Evolutionary conservation across 2,888 invertebrate genomes (phyloP), one percentile per base, ranked within the genome.

Genomic region (Phymatocera aterrima): DNA sequence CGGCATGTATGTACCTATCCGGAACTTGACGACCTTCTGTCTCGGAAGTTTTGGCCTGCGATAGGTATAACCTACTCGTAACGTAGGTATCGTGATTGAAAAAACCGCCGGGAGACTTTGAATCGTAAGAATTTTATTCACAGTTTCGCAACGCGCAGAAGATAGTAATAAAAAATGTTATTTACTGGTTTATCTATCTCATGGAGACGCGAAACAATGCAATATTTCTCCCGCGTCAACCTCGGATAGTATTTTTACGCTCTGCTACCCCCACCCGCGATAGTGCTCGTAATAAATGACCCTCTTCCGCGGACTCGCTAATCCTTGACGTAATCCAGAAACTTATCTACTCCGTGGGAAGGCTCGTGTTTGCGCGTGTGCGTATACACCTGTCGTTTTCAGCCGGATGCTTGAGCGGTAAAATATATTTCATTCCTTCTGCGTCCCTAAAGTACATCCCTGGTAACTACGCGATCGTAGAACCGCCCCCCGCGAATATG

Each of bases 241-340:
- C 43, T 31, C 3, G 31, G 51, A 51, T 72, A 51, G 72, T 72
- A 72, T 72, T 72, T 72, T 72, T 72, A 31, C 51, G 34, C 51
- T 72, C 46, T 72, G 72, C 31, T 72, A 28, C 18, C 48, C 70
- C 43, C n/a, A 18, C 18, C 51, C 34, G 34, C 28, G 72, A 72
- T 72, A 72, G 43, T 51, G 51, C 34, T 28, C 51, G 31, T 72
- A 72, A 72, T 51, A 72, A 72, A 72, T 72, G 40, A 72, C 48
- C 72, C 72, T 51, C 72, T 46, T 46, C 28, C 21, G 12, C 72
- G 34, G 72, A 72, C 72, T 51, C 31, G 72, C 72, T 72, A 72
- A 72, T 72, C 72, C 72, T 48, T 18, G 31, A 72, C 51, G 48
- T 72, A 72, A 72, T 72, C 72, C 72, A 31, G 43, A 28, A n/a